phyloP scores from a whole-genome alignment of 2,113 vertebrate genomes.

The Microcebus ravelobensis region DNA sequence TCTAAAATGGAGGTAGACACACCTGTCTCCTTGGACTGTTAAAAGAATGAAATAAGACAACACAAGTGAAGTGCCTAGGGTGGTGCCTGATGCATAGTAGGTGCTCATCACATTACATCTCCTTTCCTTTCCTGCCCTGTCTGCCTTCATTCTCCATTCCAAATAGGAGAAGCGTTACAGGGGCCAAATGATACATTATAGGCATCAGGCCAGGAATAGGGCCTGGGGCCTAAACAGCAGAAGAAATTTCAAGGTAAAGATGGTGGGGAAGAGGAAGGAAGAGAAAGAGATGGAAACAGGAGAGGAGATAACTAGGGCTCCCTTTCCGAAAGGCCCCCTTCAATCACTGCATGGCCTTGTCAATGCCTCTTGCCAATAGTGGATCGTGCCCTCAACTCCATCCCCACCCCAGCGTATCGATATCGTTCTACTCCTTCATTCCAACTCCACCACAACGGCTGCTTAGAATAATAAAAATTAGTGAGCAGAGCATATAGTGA shows the following conservation, averaged over 20 bases:
- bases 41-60: not conserved
- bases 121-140: not conserved
- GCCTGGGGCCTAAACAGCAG: not conserved
- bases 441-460: not conserved
- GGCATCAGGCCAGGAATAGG: not conserved
- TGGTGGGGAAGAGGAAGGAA: not conserved
- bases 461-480: not conserved
- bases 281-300: not conserved
- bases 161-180: not conserved
- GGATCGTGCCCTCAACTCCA: no score
- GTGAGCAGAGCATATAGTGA: not conserved
- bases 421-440: not conserved
- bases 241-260: not conserved
- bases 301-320: not conserved
- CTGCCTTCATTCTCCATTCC: not conserved
- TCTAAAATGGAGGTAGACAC: not conserved
- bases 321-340: not conserved
- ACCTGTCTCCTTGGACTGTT: not conserved
- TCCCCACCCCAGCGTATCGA: not conserved
- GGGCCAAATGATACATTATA: not conserved
- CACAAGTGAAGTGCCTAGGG: not conserved
- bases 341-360: rapidly evolving
- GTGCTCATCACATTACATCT: not conserved
- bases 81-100: not conserved
- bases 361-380: not conserved